Conservation (phyloP, 2,797 vertebrate species). For the Schizothorax lantsangensis region DNA sequence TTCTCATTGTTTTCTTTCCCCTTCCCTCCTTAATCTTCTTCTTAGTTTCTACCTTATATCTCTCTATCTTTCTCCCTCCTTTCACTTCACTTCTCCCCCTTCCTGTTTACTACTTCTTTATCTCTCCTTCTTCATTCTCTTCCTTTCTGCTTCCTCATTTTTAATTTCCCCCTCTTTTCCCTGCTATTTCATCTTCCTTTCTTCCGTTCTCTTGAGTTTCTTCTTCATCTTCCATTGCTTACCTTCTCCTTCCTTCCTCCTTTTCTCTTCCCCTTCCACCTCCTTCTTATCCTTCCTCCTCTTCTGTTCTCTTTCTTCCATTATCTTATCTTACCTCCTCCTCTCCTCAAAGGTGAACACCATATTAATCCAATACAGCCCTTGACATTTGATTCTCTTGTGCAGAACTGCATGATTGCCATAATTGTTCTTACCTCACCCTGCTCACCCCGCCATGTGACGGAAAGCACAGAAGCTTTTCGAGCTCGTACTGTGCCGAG, state of each 20-base stretch:
- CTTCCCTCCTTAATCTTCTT: background rate
- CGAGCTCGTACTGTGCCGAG: background rate
- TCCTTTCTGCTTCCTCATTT: too few species aligned
- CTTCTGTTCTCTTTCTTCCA: background rate
- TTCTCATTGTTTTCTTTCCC: background rate
- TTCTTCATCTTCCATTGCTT: background rate
- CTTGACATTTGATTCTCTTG: constrained; percentile 39
- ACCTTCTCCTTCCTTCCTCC: background rate
- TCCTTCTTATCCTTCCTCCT: background rate
- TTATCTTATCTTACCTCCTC: background rate
- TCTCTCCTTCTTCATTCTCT: background rate
- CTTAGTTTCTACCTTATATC: background rate
- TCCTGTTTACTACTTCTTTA: background rate
- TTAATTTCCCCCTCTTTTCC: background rate
- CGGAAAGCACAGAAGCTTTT: constrained; percentile 10
- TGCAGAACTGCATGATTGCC: constrained; percentile 25
- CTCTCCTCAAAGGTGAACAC: constrained; percentile 3
- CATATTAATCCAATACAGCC: constrained; percentile 8
- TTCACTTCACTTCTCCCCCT: background rate
- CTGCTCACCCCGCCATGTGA: constrained; percentile 12
- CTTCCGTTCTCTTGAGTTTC: background rate
- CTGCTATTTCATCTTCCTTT: too few species aligned
- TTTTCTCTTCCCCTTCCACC: background rate
- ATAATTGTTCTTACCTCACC: constrained; percentile 34
- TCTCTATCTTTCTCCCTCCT: background rate